Evolutionary conservation across 2,113 vertebrate genomes (phyloP).

Genomic region (Prinia subflava): DNA sequence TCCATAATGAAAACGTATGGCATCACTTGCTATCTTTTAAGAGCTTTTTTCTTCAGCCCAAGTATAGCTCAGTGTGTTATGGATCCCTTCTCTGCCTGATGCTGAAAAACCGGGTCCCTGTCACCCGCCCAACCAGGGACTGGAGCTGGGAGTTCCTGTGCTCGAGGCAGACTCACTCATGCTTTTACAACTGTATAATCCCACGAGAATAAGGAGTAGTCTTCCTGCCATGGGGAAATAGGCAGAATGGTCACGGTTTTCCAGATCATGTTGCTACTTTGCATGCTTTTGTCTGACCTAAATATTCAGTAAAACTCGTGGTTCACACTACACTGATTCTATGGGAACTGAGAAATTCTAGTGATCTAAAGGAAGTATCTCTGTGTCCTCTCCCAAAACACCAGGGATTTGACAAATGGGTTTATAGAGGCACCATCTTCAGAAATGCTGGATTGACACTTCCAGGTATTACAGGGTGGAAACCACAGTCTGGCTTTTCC

Average conservation of each 20-base stretch:
- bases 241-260: background rate
- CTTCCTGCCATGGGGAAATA: background rate
- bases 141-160: slow-evolving; percentile 25
- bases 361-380: background rate
- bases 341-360: background rate
- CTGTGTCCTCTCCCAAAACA: background rate
- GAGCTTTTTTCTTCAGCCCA: slow-evolving; percentile 47
- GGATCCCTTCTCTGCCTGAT: slow-evolving; percentile 35
- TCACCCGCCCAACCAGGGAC: background rate
- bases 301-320: background rate
- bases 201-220: background rate
- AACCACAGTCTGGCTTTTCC: background rate
- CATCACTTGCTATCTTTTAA: slow-evolving; percentile 58
- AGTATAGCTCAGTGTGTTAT: slow-evolving; percentile 50
- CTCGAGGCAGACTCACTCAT: background rate
- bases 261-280: background rate
- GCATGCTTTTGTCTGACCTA: background rate
- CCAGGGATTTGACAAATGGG: background rate
- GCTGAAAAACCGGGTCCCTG: background rate
- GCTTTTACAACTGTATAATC: slow-evolving; percentile 27
- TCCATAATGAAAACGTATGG: slow-evolving; percentile 66
- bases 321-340: background rate
- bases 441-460: background rate
- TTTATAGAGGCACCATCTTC: background rate
- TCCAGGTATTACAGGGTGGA: background rate